Base-by-base conservation (phyloP, 2,888 invertebrate genomes). In the Silvanus unidentatus region DNA sequence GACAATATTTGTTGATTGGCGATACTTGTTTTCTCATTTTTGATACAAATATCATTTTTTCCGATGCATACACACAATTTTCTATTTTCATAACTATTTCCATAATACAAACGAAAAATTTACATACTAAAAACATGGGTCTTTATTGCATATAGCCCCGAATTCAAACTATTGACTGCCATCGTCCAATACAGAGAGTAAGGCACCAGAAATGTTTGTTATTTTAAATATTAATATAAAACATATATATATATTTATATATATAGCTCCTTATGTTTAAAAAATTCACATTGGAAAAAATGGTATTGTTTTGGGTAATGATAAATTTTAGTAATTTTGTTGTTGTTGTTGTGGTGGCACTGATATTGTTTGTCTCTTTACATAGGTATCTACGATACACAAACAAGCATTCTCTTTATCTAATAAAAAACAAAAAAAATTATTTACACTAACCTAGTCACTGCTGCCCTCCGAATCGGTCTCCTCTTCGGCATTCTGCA, bases 401-500 rank as follows among this genome's bases (percentile, higher is more conserved):
- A 36, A 43, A 43, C 30, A 43, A 44, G 28, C 28, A 42, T 44
- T 50, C 49, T n/a, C n/a, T n/a, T n/a, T n/a, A 38, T 52, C 58
- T 60, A 53, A 37, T 58, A 58, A 42, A 53, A 52, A 57, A 53
- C 42, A 36, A 39, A 44, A 48, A 29, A 11, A 29, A 37, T 9
- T 16, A 40, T 1, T 37, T 35, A 16, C 38, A 38, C 12, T 8
- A 38, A 54, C 63, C 62, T 70, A 71, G 52, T 71, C 70, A 57
- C 69, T 72, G 62, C 70, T 70, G 44, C 63, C 68, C 42, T 72
- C 80, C 49, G 80, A 80, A 68, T 80, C 81, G 51, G 77, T 80
- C 69, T 81, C 86, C 73, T 96, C 95, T 73, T 97, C 96, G 47
- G 97, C 96, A 74, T 86, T 95, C 73, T 96, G 90, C 54, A 97